Evolutionary conservation across 2,797 vertebrate species (phyloP).

Genomic region (Pseudochaenichthys georgianus): DNA sequence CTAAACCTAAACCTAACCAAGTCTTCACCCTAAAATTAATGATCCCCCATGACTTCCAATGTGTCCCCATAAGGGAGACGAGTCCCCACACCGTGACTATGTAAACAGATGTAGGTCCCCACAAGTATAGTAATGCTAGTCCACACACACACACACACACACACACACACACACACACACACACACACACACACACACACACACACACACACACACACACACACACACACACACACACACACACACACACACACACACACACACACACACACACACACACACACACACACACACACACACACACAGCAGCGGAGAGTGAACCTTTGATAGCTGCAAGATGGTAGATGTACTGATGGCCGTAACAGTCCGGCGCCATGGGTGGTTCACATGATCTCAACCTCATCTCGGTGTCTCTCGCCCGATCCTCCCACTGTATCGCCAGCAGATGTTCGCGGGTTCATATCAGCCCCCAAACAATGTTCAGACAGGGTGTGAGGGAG

Average conservation of each 20-base stretch:
- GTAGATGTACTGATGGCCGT: conserved; percentile 80
- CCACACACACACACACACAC: no score
- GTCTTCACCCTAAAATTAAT: no score
- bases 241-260: conserved; percentile 33
- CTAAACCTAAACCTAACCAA: no score
- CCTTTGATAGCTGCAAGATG: conserved; percentile 77
- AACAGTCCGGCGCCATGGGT: conserved; percentile 78
- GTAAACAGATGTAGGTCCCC: no score
- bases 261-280: conserved; percentile 28
- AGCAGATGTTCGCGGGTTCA: conserved; percentile 80
- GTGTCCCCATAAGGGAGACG: no score
- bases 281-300: no score
- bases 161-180: no score
- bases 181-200: conserved; percentile 23
- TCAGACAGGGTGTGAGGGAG: conserved; percentile 56
- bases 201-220: conserved; percentile 17
- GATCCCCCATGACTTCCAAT: no score
- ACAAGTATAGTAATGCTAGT: no score
- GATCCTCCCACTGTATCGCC: conserved; percentile 67
- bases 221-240: conserved; percentile 34
- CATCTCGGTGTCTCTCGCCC: conserved; percentile 68
- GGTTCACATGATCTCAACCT: conserved; percentile 78
- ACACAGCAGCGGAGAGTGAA: conserved; percentile 57
- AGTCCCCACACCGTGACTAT: no score
- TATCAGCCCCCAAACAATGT: conserved; percentile 60